These are phyloP conservation scores for Eclectus roratus DNA, from an alignment of 2,113 vertebrate genomes.

Conservation along the genomic window DNA sequence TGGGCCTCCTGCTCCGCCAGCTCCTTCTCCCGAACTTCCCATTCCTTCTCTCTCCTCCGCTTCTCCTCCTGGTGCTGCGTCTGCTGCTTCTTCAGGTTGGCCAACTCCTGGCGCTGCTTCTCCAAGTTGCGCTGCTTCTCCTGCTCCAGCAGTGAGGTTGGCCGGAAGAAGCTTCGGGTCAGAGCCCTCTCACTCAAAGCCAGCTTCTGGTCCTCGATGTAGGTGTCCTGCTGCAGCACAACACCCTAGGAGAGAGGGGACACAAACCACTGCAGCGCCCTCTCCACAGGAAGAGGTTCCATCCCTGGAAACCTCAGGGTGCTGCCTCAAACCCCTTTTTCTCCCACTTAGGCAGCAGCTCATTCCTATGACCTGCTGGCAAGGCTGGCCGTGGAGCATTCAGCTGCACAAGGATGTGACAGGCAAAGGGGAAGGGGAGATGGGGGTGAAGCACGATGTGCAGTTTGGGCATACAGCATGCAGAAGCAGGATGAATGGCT, in stretches of 20 bases:
- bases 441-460: rapidly evolving
- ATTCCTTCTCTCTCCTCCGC: conserved; percentile 80
- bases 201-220: conserved; percentile 93
- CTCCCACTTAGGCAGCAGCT: background rate
- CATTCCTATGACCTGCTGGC: background rate
- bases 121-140: conserved; percentile 97
- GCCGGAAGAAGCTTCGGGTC: conserved; percentile 75
- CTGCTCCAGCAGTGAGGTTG: conserved; percentile 89
- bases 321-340: background rate
- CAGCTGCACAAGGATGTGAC: background rate
- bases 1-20: conserved; percentile 78
- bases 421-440: background rate
- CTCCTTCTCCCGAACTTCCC: conserved; percentile 83
- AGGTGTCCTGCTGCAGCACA: conserved; percentile 94
- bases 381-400: rapidly evolving
- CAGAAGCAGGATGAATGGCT: background rate
- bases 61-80: conserved; percentile 87
- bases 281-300: rapidly evolving
- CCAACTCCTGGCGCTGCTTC: conserved; percentile 92
- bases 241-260: conserved; percentile 75
- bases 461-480: background rate
- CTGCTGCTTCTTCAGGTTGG: conserved; percentile 90
- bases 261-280: background rate
- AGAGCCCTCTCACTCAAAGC: conserved; percentile 80
- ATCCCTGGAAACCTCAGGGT: background rate